These are phyloP conservation scores for Oreochromis niloticus DNA, from an alignment of 2,113 vertebrate species.

Conservation along the genomic window DNA sequence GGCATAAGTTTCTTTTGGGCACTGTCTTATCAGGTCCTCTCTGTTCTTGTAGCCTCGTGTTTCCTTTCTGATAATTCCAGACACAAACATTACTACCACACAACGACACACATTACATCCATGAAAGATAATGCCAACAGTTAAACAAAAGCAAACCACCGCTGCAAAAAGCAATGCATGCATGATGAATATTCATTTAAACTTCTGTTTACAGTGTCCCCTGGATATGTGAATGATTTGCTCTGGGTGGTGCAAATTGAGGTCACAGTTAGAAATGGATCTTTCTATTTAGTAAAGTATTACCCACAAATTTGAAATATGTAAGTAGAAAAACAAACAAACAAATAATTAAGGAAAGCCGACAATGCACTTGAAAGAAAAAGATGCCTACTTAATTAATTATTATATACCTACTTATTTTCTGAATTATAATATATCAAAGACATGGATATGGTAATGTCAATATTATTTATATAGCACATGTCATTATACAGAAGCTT, in stretches of 20 bases:
- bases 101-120: not conserved
- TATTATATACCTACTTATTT: not conserved
- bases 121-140: not conserved
- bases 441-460: not conserved
- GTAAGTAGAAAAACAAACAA: not conserved
- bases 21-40: not conserved
- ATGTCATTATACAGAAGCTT: not conserved
- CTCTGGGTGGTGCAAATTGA: not conserved
- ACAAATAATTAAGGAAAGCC: not conserved
- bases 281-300: not conserved
- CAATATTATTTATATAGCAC: not conserved
- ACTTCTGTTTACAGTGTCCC: not conserved
- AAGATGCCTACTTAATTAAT: not conserved
- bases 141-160: not conserved
- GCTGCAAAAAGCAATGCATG: not conserved
- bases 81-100: not conserved
- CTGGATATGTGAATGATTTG: not conserved
- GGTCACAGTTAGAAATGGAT: not conserved
- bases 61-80: not conserved
- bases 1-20: conserved; percentile 43
- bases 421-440: not conserved
- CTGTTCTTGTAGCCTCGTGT: conserved; percentile 19
- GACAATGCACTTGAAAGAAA: not conserved
- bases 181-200: not conserved
- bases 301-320: not conserved